Evolutionary conservation across 1,140 invertebrate species (phyloP).

Genomic region (Halyomorpha halys): DNA sequence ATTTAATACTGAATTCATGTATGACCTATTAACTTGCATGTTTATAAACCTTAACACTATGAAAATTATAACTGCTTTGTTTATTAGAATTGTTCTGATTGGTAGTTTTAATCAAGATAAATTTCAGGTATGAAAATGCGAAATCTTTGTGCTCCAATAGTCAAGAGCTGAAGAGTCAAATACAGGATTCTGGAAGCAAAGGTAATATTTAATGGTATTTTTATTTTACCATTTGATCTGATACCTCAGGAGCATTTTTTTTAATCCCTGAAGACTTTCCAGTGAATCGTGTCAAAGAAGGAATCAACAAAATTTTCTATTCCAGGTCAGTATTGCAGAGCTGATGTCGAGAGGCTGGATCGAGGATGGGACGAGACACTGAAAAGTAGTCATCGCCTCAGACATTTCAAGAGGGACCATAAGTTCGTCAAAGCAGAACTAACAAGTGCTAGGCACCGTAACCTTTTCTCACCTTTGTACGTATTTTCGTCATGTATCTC

Average conservation of each 20-base stretch:
- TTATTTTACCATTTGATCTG: too few relatives aligned
- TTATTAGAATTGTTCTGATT: neutral
- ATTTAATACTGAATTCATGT: too few relatives aligned
- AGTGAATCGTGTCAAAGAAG: too few relatives aligned
- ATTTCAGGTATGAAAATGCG: conserved; percentile 25
- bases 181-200: conserved; percentile 29
- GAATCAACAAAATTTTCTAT: neutral
- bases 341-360: conserved; percentile 46
- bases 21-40: too few relatives aligned
- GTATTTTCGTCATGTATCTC: conserved; percentile 15
- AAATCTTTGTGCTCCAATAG: conserved; percentile 23
- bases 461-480: conserved; percentile 31
- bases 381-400: conserved; percentile 40
- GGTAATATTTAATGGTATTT: conserved; percentile 25
- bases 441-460: conserved; percentile 36
- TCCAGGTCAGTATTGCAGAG: conserved; percentile 42
- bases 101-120: neutral
- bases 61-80: too few relatives aligned
- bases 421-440: conserved; percentile 44
- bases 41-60: too few relatives aligned
- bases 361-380: conserved; percentile 39
- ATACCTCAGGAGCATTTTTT: too few relatives aligned
- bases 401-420: conserved; percentile 43
- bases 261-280: too few relatives aligned
- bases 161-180: conserved; percentile 14